Base-by-base conservation (phyloP, 2,888 invertebrate genomes). In the Ennomos quercinarius region DNA sequence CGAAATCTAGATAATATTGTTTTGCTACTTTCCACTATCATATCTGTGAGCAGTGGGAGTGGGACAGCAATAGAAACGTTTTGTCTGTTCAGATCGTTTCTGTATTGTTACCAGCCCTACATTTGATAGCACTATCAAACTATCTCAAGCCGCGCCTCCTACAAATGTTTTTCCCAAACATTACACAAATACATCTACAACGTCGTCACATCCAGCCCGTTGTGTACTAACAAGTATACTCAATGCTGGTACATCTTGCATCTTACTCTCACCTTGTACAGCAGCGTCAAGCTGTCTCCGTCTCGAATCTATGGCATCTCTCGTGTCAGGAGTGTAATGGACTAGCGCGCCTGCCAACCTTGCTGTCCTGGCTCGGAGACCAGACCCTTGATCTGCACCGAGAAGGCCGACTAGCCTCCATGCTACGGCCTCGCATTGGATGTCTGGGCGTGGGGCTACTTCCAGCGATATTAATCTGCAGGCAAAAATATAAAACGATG, bases 321-420 rank as follows among this genome's bases (percentile, higher is more conserved):
- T 94, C n/a, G 95, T 84, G 49, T 93, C 94, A 0, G 96, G 96
- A 53, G 95, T 94, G 79, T 94, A 95, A 63, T 93, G 93, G 8
- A 93, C 92, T 62, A 95, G 78, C 0, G 94, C 93, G 56, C 93
- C 93, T 0, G 95, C 93, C 36, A 95, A 86, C 58, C 94, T 90
- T 0, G 93, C 84, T 46, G 95, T 95, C 71, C 95, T 92, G 59
- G 95, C 94, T 27, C 95, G 91, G 11, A 95, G 83, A 0, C 94
- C 94, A 0, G 94, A 91, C 60, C 95, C 95, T 72, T 95, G 89
- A 61, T 89, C 88, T 9, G 78, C 82, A 0, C 91, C 92, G 69
- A 98, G 96, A 41, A 98, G 94, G 44, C 96, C 95, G 8, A 98
- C 97, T 77, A 98, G 93, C 63, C 97, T 95, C 97, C 97, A 97